Evolutionary conservation across 2,888 invertebrate species (phyloP).

Genomic region (Zhuqinia jingwanae): DNA sequence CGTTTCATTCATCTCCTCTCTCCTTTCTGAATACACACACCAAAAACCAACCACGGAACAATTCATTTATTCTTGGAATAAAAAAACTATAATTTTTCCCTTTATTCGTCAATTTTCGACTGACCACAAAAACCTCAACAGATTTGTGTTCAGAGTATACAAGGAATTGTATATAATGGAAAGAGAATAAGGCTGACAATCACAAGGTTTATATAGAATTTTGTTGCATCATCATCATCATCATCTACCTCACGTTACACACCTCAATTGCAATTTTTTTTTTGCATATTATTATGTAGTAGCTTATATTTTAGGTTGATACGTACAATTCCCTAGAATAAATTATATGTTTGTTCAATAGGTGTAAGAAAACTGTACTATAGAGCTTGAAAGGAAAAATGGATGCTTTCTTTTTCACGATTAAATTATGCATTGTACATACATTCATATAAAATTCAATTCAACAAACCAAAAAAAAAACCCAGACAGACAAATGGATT

Average conservation of each 20-base stretch:
- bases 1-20: not conserved
- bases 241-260: not conserved
- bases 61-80: conserved; percentile 56
- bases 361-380: not conserved
- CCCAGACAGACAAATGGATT: no score
- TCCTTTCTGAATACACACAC: no score
- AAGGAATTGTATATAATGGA: not conserved
- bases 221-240: conserved; percentile 4
- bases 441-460: no score
- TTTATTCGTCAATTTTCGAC: conserved; percentile 44
- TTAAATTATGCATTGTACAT: no score
- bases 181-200: not conserved
- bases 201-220: not conserved
- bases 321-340: not conserved
- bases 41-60: conserved; percentile 38
- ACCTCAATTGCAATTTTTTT: not conserved
- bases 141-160: no score
- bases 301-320: not conserved
- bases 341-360: not conserved
- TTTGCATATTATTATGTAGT: not conserved
- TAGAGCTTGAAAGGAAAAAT: no score
- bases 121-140: conserved; percentile 52
- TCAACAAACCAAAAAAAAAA: no score
- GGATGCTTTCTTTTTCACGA: no score
- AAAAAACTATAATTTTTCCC: conserved; percentile 10